Evolutionary conservation across 2,113 vertebrate genomes (phyloP).

Genomic region (Charina bottae): DNA sequence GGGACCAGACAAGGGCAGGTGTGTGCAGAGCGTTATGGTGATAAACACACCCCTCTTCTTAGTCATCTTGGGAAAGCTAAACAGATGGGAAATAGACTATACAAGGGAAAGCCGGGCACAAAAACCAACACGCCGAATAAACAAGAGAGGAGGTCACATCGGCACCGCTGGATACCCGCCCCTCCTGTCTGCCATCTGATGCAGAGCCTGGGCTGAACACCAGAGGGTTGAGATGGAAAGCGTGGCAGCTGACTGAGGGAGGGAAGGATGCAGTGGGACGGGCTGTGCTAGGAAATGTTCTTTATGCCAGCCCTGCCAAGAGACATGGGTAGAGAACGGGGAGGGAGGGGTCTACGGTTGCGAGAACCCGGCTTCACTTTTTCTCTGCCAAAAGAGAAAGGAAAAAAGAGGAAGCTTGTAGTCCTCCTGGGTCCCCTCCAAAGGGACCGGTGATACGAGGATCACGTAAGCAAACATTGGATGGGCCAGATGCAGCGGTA

Average conservation of each 20-base stretch:
- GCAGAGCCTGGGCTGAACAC: neutral
- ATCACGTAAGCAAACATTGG: no score
- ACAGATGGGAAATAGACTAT: slow-evolving; percentile 21
- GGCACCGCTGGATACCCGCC: neutral
- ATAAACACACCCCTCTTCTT: neutral
- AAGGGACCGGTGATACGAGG: neutral
- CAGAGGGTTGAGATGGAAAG: no score
- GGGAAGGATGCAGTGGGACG: neutral
- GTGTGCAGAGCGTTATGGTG: neutral
- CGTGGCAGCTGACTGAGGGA: neutral
- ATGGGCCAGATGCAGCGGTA: neutral
- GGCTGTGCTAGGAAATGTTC: no score
- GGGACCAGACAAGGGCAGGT: neutral
- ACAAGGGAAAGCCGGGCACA: slow-evolving; percentile 8
- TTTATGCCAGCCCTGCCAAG: neutral
- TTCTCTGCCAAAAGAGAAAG: neutral
- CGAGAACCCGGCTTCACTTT: neutral
- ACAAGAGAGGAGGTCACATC: neutral
- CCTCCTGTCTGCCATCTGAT: neutral
- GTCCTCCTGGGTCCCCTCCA: neutral
- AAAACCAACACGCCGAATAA: neutral
- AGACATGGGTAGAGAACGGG: neutral
- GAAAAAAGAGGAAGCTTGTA: neutral
- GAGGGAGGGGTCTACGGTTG: neutral
- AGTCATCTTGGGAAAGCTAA: neutral